Base-by-base conservation (phyloP, 2,888 invertebrate species). In the Dione juno region DNA sequence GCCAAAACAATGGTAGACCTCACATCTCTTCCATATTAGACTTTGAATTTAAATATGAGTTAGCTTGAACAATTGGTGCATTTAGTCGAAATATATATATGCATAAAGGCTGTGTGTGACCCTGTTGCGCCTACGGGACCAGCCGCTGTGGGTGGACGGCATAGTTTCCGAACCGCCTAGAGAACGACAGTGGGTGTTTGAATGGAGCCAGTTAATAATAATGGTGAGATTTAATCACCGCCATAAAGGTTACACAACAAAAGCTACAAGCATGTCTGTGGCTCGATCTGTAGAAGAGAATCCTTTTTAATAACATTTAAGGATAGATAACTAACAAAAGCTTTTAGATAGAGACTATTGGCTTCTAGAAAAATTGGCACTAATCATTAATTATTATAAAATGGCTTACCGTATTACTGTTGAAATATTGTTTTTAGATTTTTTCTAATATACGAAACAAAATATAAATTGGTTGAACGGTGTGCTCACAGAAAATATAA, bases 191-290 rank as follows among this genome's bases (percentile, higher is more conserved):
- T 93, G 92, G 92, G 92, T 93, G 92, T 91, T 88, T 90, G 87
- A 92, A 93, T 93, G 91, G 91, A 92, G 92, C 91, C 91, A 90
- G 90, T 92, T 90, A 90, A 92, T 92, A 92, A 92, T 92, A 92
- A 92, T 93, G 92, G 92, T 91, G 92, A 92, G 92, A 92, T 92
- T 88, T 92, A 92, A 93, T 93, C 92, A 92, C 92, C 90, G 84
- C 84, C 89, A 88, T 90, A 88, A 87, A 91, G 84, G 89, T 92
- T 92, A 90, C 90, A 88, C 90, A 91, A 92, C 87, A 87, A 87
- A 88, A 74, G 74, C 74, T 86, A 85, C 83, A 86, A 89, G 91
- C 92, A 90, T 92, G 91, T 82, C 83, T 80, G 83, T 87, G 86
- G 86, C 86, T 84, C 84, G 76, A 85, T 81, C 79, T 82, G 87